Evolutionary conservation across 2,888 invertebrate genomes (phyloP), one percentile per base, ranked within the genome.

Genomic region (Phorcus lineatus): DNA sequence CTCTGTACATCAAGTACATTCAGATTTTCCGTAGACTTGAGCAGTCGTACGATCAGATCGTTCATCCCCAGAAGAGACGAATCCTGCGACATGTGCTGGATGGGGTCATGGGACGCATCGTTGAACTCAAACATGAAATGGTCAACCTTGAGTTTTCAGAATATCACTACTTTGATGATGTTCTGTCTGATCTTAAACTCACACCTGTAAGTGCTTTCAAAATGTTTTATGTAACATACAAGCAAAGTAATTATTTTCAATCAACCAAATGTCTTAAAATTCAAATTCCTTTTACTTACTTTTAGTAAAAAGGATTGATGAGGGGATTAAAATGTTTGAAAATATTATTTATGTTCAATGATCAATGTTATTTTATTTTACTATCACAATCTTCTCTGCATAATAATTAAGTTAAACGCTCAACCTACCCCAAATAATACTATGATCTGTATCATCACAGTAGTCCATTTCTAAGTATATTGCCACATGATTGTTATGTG

Each of bases 51-150:
- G 98, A 98, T 89, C 98, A 98, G 94, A 95, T 97, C 88, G 94
- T 98, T 55, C 98, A 98, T 92, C 98, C 98, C 0, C 98, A 99
- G 92, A 98, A 98, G 92, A 94, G 97, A 47, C 92, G 96, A 75
- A 94, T 98, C n/a, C 95, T 98, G 0, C 95, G 95, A 28, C 91
- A 92, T 81, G 91, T 93, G 17, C 87, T 93, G 28, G 93, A 93
- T 86, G 93, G 92, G 4, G 95, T 95, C 62, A 94, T 98, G 79
- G 98, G 98, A 0, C 95, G 98, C 82, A 94, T 98, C 62, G 94
- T 98, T 47, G 98, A 99, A 92, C 93, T 98, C 9, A 97, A 97
- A 85, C 91, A 96, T 88, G 97, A 98, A 91, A 94, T 98, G 84
- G 97, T 98, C 0, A 96, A 97, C 88, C 94, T 97, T 19, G 96